phyloP scores from a whole-genome alignment of 2,113 vertebrate species.

The Fregata magnificens region DNA sequence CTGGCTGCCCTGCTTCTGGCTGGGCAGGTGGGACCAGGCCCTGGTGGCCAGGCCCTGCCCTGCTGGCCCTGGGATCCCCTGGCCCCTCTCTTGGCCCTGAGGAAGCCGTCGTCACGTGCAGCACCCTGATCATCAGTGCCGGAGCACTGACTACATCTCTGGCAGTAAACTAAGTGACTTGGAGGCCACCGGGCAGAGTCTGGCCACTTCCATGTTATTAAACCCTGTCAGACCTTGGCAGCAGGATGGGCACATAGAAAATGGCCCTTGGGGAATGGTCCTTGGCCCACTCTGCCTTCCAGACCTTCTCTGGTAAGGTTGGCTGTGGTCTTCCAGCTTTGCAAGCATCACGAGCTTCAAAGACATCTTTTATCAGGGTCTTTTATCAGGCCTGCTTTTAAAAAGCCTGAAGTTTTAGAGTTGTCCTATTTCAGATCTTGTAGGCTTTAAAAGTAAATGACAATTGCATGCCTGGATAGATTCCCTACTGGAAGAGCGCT shows the following conservation, averaged over 20 bases:
- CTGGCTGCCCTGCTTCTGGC: background rate
- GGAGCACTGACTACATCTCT: background rate
- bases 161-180: background rate
- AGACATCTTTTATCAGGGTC: accelerated
- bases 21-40: background rate
- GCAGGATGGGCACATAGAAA: background rate
- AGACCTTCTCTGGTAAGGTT: background rate
- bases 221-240: background rate
- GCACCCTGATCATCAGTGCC: background rate
- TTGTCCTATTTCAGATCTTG: background rate
- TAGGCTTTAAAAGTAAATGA: background rate
- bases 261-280: background rate
- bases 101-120: accelerated
- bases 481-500: slow-evolving; percentile 15
- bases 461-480: slow-evolving; percentile 23
- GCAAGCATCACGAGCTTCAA: background rate
- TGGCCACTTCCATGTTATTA: background rate
- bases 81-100: background rate
- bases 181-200: accelerated
- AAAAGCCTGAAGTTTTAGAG: background rate
- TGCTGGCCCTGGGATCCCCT: background rate
- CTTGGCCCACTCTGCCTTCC: background rate
- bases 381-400: background rate
- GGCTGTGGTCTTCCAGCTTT: background rate
- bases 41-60: background rate